Evolutionary conservation across 2,888 invertebrate genomes (phyloP).

Genomic region (Alsophila aescularia): DNA sequence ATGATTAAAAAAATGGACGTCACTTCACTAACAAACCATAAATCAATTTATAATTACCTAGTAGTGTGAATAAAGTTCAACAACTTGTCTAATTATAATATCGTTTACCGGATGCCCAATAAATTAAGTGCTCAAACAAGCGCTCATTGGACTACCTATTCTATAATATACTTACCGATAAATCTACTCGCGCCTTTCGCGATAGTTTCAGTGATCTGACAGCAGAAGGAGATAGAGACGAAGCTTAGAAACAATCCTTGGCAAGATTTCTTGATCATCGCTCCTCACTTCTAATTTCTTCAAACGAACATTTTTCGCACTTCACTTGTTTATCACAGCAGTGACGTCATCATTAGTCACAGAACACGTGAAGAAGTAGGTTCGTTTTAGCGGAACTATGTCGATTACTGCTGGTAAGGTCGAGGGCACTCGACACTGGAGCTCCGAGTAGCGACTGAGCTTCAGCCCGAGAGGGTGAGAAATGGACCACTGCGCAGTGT

Average conservation of each 20-base stretch:
- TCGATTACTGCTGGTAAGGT: constrained; percentile 59
- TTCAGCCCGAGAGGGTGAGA: constrained; percentile 49
- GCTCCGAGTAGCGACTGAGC: constrained; percentile 59
- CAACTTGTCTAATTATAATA: too few species aligned
- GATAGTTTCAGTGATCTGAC: constrained; percentile 78
- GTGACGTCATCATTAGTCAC: constrained; percentile 42
- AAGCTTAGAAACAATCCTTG: constrained; percentile 79
- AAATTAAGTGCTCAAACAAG: background rate
- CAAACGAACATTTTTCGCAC: constrained; percentile 30
- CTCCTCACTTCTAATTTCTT: constrained; percentile 37
- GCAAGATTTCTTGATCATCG: constrained; percentile 77
- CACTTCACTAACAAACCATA: too few species aligned
- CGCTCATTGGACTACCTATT: background rate
- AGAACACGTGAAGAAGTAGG: constrained; percentile 32
- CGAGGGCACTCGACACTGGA: constrained; percentile 64
- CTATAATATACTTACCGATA: constrained; percentile 63
- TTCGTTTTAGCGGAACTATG: constrained; percentile 46
- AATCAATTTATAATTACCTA: too few species aligned
- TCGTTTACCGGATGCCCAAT: background rate
- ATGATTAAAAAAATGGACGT: too few species aligned
- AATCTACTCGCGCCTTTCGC: constrained; percentile 79
- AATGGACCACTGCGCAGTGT: constrained; percentile 73
- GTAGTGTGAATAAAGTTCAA: too few species aligned
- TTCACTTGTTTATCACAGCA: constrained; percentile 43
- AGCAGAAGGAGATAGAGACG: constrained; percentile 78